These are phyloP conservation scores for Gari tellinella DNA, from an alignment of 2,888 invertebrate species.

Conservation along the genomic window DNA sequence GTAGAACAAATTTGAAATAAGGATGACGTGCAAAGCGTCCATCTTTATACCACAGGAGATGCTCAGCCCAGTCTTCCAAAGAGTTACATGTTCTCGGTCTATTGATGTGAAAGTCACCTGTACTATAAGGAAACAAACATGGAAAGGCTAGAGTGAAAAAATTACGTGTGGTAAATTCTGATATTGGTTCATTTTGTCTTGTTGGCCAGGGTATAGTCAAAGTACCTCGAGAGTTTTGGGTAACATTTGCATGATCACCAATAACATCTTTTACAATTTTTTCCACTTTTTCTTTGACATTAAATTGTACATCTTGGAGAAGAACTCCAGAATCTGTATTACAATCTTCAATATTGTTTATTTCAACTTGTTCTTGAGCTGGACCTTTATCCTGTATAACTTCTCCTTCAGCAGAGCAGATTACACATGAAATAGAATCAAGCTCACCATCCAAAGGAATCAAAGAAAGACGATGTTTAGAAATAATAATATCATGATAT, in stretches of 20 bases:
- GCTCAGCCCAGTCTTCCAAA: slow-evolving; percentile 52
- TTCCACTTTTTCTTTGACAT: slow-evolving; percentile 36
- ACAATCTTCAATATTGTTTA: slow-evolving; percentile 16
- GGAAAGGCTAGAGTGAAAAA: no score
- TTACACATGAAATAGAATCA: neutral
- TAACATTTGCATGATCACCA: no score
- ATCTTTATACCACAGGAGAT: slow-evolving; percentile 48
- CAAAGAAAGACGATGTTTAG: slow-evolving; percentile 22
- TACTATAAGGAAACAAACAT: slow-evolving; percentile 13
- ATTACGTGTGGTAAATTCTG: slow-evolving; percentile 27
- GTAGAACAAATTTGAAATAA: slow-evolving; percentile 13
- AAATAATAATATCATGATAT: slow-evolving; percentile 37
- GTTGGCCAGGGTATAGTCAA: slow-evolving; percentile 5
- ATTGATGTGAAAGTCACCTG: slow-evolving; percentile 26
- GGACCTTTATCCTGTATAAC: slow-evolving; percentile 20
- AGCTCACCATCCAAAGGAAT: slow-evolving; percentile 39
- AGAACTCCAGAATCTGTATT: slow-evolving; percentile 34
- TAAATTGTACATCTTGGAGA: slow-evolving; percentile 36
- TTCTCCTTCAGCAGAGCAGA: neutral
- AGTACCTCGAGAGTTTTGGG: neutral
- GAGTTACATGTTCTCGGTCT: slow-evolving; percentile 37
- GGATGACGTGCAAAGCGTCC: slow-evolving; percentile 40
- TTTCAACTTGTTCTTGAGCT: slow-evolving; percentile 34
- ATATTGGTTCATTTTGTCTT: slow-evolving; percentile 2
- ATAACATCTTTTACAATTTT: neutral